Conservation (phyloP, 2,888 invertebrate genomes). For the Celastrina argiolus region DNA sequence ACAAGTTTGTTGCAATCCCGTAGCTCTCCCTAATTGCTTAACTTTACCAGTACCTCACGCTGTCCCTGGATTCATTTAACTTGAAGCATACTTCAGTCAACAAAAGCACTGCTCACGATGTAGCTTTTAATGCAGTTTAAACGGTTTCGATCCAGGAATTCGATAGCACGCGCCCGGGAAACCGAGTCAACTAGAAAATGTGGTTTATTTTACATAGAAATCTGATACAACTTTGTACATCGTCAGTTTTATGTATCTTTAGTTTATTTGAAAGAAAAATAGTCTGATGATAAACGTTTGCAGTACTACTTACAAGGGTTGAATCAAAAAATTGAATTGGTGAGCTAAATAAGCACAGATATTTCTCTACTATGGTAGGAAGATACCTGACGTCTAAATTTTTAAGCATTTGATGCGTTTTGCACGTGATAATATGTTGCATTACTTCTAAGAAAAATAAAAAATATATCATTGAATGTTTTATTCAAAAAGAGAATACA, state of each 20-base stretch:
- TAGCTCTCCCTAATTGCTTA: constrained; percentile 72
- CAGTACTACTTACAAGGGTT: too few relatives aligned
- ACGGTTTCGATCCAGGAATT: constrained; percentile 26
- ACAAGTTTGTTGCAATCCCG: constrained; percentile 69
- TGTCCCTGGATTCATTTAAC: constrained; percentile 60
- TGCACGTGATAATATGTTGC: too few relatives aligned
- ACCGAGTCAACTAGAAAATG: constrained; percentile 7
- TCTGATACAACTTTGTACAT: not conserved
- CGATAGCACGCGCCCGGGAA: constrained; percentile 3
- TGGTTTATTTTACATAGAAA: constrained; percentile 9
- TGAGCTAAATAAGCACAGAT: too few relatives aligned
- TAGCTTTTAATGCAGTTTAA: constrained; percentile 32
- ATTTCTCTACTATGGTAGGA: too few relatives aligned
- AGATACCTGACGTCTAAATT: too few relatives aligned
- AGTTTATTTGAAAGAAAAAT: too few relatives aligned
- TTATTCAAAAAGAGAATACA: too few relatives aligned
- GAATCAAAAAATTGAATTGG: too few relatives aligned
- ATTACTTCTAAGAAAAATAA: too few relatives aligned
- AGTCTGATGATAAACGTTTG: too few relatives aligned
- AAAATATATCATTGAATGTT: too few relatives aligned
- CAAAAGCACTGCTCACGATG: constrained; percentile 37
- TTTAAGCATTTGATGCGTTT: too few relatives aligned
- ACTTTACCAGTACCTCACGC: constrained; percentile 61
- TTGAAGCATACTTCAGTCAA: constrained; percentile 55
- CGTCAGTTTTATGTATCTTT: not conserved